A percentile compares a stretch with the other conserved stretches of the same genome.
Conservation (phyloP, 2,888 invertebrate species). For the Hydrotaea diabolus region DNA sequence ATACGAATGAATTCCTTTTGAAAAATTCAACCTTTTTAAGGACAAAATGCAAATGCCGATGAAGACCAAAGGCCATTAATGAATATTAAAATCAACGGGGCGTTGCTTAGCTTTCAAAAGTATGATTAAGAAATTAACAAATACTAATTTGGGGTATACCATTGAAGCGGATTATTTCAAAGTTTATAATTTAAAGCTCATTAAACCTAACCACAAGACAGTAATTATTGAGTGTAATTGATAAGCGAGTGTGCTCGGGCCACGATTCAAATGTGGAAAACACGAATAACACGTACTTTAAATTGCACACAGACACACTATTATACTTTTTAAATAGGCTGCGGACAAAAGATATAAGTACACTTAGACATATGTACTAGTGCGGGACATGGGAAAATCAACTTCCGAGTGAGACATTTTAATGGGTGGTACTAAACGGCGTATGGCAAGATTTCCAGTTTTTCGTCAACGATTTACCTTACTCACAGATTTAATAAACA, state of each 20-base stretch:
- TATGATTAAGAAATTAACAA: not conserved
- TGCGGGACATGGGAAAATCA: no score
- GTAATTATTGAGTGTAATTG: slow-evolving; percentile 37
- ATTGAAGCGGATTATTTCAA: not conserved
- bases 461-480: no score
- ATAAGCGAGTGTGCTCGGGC: not conserved
- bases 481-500: no score
- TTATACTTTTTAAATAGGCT: no score
- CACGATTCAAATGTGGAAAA: no score
- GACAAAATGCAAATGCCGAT: not conserved
- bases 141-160: not conserved
- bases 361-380: no score
- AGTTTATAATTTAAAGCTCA: slow-evolving; percentile 30
- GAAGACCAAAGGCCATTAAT: not conserved
- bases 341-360: no score
- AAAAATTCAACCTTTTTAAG: slow-evolving; percentile 17
- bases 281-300: no score
- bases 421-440: no score
- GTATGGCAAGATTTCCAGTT: no score
- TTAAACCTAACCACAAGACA: slow-evolving; percentile 19
- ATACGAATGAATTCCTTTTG: slow-evolving; percentile 7
- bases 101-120: slow-evolving; percentile 7
- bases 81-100: slow-evolving; percentile 1
- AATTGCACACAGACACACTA: no score
- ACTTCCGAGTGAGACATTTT: no score